Evolutionary conservation across 2,113 vertebrate genomes (phyloP).

Genomic region (Scomber scombrus): DNA sequence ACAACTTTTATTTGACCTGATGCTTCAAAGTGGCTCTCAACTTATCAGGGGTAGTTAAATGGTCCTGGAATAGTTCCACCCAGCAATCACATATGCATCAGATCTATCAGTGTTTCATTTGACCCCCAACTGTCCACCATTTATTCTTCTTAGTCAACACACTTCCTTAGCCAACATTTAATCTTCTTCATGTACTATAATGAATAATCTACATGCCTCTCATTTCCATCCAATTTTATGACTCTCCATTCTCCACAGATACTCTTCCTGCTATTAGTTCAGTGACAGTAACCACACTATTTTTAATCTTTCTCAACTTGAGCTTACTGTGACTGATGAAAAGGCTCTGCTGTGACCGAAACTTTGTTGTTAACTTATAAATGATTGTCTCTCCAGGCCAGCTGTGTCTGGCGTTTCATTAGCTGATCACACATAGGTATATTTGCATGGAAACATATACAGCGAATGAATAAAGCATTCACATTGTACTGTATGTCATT

Average conservation of each 20-base stretch:
- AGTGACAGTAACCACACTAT: conserved; percentile 10
- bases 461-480: not conserved
- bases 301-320: conserved; percentile 23
- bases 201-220: conserved; percentile 53
- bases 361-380: conserved; percentile 10
- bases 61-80: conserved; percentile 12
- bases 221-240: conserved; percentile 51
- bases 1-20: conserved; percentile 29
- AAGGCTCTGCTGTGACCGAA: not conserved
- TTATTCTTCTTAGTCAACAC: conserved; percentile 41
- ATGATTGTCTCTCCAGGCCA: not conserved
- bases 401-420: conserved; percentile 22
- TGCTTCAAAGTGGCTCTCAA: conserved; percentile 12
- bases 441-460: conserved; percentile 7
- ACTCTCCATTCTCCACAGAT: not conserved
- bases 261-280: not conserved
- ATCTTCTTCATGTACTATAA: conserved; percentile 54
- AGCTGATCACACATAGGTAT: conserved; percentile 20
- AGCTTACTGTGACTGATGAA: conserved; percentile 11
- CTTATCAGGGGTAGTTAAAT: conserved; percentile 37
- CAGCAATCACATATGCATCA: conserved; percentile 20
- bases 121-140: conserved; percentile 54
- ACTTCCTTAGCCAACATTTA: conserved; percentile 39
- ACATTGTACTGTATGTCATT: not conserved
- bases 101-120: conserved; percentile 50